phyloP scores from a whole-genome alignment of 2,888 invertebrate species.

The Polydrusus cervinus region DNA sequence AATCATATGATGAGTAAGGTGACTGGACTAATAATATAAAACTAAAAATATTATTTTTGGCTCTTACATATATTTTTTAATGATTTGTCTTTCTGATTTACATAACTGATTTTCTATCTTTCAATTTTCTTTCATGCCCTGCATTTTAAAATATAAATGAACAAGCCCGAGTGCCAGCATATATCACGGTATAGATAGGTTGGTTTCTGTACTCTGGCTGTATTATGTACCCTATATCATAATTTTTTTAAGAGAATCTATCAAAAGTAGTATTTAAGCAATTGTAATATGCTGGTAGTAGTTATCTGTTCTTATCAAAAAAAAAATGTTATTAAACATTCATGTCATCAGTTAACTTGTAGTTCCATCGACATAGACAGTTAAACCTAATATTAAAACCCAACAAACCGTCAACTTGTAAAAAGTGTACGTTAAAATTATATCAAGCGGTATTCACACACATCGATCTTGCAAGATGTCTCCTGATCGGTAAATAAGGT shows the following conservation, averaged over 20 bases:
- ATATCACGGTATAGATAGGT: too few relatives aligned
- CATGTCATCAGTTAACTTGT: too few relatives aligned
- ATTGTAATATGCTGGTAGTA: too few relatives aligned
- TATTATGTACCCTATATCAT: too few relatives aligned
- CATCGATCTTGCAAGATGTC: conserved; percentile 99
- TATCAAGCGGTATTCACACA: conserved; percentile 86
- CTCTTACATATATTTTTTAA: not conserved
- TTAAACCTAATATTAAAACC: conserved; percentile 9
- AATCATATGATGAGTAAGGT: not conserved
- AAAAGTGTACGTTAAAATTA: conserved; percentile 52
- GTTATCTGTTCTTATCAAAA: too few relatives aligned
- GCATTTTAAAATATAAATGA: too few relatives aligned
- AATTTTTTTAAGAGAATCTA: too few relatives aligned
- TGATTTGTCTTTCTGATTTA: not conserved
- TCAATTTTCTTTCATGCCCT: too few relatives aligned
- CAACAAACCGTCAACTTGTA: conserved; percentile 24
- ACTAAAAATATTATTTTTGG: conserved; percentile 1
- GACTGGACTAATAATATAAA: not conserved
- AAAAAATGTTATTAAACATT: too few relatives aligned
- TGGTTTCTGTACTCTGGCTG: too few relatives aligned
- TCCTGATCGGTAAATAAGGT: conserved; percentile 99
- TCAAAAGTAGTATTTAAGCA: too few relatives aligned
- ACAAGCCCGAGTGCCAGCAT: too few relatives aligned
- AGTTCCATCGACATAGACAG: conserved; percentile 27
- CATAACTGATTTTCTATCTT: not conserved